These are phyloP conservation scores for Irena cyanogastra DNA, from an alignment of 2,113 vertebrate species.

Conservation along the genomic window DNA sequence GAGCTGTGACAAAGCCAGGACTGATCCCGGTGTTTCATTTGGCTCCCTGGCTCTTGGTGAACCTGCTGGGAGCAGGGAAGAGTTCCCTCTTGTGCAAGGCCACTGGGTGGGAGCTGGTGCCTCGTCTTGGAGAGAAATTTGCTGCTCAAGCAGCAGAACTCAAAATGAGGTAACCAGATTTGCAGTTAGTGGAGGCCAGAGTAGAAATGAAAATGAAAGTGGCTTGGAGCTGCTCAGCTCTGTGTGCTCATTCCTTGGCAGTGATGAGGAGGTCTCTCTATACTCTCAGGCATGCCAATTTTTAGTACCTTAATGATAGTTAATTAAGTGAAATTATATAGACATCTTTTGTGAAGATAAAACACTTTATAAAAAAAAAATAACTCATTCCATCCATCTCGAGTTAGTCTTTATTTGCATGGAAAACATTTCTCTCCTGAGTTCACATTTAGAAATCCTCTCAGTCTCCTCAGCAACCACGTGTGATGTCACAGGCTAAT, in stretches of 20 bases:
- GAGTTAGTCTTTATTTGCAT: constrained; percentile 40
- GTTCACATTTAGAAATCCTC: constrained; percentile 33
- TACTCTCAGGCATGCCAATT: background rate
- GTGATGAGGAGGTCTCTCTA: background rate
- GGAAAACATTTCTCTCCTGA: background rate
- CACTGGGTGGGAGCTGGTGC: background rate
- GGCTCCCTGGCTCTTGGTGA: background rate
- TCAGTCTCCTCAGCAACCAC: constrained; percentile 42
- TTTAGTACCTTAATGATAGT: background rate
- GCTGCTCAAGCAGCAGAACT: background rate
- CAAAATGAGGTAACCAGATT: background rate
- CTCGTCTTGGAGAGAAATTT: background rate
- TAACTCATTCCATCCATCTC: background rate
- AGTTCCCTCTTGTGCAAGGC: background rate
- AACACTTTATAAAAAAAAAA: background rate
- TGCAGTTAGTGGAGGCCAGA: background rate
- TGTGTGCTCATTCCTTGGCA: background rate
- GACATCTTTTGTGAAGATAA: background rate
- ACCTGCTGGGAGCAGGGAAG: background rate
- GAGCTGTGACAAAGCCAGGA: background rate
- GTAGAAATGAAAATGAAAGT: background rate
- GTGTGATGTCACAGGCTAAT: constrained; percentile 50
- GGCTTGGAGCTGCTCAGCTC: background rate
- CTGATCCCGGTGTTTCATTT: accelerated
- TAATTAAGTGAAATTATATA: background rate